phyloP scores from a whole-genome alignment of 2,113 vertebrate species.

The Myanophis thanlyinensis region DNA sequence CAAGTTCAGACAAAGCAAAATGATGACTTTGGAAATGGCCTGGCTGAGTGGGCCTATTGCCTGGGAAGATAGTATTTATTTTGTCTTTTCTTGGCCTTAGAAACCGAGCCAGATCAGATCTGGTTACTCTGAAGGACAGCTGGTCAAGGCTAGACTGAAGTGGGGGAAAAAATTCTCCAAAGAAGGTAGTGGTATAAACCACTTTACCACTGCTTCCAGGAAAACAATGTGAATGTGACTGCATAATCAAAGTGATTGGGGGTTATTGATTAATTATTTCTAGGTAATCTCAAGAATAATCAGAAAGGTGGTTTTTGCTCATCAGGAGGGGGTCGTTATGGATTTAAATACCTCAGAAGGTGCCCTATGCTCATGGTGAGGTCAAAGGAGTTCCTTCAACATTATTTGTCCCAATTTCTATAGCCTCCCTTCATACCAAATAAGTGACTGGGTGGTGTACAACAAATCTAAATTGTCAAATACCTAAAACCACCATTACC shows the following conservation, averaged over 20 bases:
- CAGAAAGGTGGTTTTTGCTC: neutral
- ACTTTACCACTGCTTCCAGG: neutral
- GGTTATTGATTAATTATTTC: neutral
- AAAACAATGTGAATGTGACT: neutral
- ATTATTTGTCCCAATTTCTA: neutral
- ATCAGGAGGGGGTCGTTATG: neutral
- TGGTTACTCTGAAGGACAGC: neutral
- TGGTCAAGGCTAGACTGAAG: neutral
- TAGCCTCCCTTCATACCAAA: neutral
- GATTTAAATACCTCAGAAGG: neutral
- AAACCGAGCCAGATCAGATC: neutral
- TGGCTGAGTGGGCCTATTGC: neutral
- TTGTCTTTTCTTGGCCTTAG: neutral
- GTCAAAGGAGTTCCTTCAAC: neutral
- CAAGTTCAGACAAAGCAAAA: neutral
- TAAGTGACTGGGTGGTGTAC: too few species aligned
- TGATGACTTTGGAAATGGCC: neutral
- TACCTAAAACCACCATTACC: too few species aligned
- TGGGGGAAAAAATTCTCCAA: neutral
- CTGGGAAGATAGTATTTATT: neutral
- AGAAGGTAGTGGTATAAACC: neutral
- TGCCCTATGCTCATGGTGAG: neutral
- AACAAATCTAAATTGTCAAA: too few species aligned
- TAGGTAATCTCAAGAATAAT: neutral
- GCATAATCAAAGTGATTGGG: neutral